Percentiles rank a stretch among this genome's conserved stretches.
Evolutionary conservation across 53 echinoderm and acorn worm genomes (phyloP).

Genomic region (Astropecten irregularis): DNA sequence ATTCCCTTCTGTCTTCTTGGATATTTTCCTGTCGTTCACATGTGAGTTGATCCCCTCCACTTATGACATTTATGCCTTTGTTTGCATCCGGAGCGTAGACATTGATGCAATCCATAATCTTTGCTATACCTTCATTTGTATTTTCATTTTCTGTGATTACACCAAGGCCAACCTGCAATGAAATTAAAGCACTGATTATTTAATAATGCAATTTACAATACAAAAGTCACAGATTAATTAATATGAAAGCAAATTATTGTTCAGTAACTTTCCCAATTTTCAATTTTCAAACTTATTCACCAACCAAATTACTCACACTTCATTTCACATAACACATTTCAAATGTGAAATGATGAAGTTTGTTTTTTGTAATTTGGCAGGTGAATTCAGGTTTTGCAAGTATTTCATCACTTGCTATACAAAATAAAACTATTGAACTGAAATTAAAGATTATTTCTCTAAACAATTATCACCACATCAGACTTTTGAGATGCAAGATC

Average conservation of each 20-base stretch:
- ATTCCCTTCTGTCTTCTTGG: slow-evolving; percentile 20
- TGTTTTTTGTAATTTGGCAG: not conserved
- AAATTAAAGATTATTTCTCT: not conserved
- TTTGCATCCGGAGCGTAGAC: not conserved
- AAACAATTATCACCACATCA: too few species aligned
- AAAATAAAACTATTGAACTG: not conserved
- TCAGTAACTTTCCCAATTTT: not conserved
- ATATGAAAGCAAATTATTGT: not conserved
- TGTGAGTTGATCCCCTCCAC: slow-evolving; percentile 44
- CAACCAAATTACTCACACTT: not conserved
- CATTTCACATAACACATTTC: not conserved
- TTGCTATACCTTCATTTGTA: slow-evolving; percentile 20
- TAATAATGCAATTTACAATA: not conserved
- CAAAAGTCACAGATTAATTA: not conserved
- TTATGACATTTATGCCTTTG: slow-evolving; percentile 1
- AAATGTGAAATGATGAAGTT: not conserved
- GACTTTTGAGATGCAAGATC: not conserved
- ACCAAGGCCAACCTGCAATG: slow-evolving; percentile 29
- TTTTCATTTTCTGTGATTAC: slow-evolving; percentile 34
- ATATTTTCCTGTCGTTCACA: slow-evolving; percentile 18
- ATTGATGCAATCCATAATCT: slow-evolving; percentile 41
- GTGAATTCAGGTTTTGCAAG: not conserved
- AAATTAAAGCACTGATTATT: not conserved
- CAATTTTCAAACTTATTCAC: not conserved
- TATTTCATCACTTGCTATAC: too few species aligned